A percentile compares a stretch with the other conserved stretches of the same genome.
These are phyloP conservation scores for Vanessa atalanta DNA, from an alignment of 1,140 invertebrate genomes.

Conservation along the genomic window DNA sequence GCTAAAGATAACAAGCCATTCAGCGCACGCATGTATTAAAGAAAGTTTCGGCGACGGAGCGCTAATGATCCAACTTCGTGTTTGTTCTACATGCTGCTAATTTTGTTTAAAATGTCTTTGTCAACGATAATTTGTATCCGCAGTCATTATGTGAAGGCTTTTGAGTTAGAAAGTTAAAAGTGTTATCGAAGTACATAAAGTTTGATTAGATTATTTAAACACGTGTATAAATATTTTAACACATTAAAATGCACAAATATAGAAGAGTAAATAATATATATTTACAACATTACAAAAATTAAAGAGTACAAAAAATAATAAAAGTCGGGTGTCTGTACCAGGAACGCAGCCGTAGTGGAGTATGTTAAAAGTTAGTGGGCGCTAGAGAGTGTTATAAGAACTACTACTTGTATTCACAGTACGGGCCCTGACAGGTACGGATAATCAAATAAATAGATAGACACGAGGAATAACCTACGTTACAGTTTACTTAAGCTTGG, in stretches of 20 bases:
- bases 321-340: too few species aligned
- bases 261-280: neutral
- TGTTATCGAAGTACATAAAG: neutral
- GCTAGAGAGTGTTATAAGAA: too few species aligned
- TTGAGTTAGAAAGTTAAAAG: constrained; percentile 12
- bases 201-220: neutral
- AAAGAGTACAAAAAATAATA: too few species aligned
- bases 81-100: constrained; percentile 19
- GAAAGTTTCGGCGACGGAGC: constrained; percentile 14
- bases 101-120: constrained; percentile 27
- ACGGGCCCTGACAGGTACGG: too few species aligned
- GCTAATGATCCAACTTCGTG: constrained; percentile 24
- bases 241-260: neutral
- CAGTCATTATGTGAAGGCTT: constrained; percentile 3
- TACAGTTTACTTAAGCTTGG: too few species aligned
- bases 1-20: constrained; percentile 14
- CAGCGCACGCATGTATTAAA: constrained; percentile 19
- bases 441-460: too few species aligned
- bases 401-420: too few species aligned
- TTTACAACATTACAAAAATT: too few species aligned
- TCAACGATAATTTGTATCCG: constrained; percentile 21
- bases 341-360: too few species aligned
- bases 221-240: neutral
- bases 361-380: too few species aligned
- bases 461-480: too few species aligned